A percentile compares a stretch with the other conserved stretches of the same genome.
Evolutionary conservation across 2,888 invertebrate genomes (phyloP).

Genomic region (Cerastis rubricosa): DNA sequence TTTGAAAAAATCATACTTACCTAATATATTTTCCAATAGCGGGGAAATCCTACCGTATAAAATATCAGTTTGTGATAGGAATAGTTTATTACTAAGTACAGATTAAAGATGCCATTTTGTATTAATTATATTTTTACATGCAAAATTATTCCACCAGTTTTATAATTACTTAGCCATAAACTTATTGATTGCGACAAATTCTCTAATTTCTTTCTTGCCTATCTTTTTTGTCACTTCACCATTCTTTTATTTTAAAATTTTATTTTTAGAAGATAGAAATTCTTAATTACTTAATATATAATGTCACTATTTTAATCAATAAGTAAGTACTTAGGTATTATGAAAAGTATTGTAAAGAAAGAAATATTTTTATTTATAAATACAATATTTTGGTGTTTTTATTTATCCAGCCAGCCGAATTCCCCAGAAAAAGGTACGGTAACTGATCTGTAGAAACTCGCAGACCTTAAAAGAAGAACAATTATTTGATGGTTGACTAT

Average conservation of each 20-base stretch:
- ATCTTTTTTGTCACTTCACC: background rate
- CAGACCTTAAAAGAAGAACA: too few species aligned
- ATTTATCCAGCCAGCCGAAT: conserved; percentile 25
- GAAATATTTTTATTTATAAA: conserved; percentile 69
- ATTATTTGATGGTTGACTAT: too few species aligned
- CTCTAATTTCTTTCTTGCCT: background rate
- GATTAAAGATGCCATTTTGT: conserved; percentile 22
- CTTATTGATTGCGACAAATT: conserved; percentile 13
- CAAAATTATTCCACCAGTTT: conserved; percentile 21
- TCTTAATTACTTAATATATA: conserved; percentile 33
- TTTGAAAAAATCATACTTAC: conserved; percentile 13
- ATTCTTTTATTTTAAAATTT: background rate
- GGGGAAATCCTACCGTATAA: background rate
- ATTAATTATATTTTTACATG: conserved; percentile 5
- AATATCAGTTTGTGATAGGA: conserved; percentile 29
- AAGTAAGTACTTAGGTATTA: conserved; percentile 60
- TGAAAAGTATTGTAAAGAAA: conserved; percentile 65
- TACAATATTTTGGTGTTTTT: conserved; percentile 57
- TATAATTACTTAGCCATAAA: background rate
- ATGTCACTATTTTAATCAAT: conserved; percentile 51
- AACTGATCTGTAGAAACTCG: too few species aligned
- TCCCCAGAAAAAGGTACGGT: background rate
- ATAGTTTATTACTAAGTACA: conserved; percentile 9
- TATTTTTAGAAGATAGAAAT: conserved; percentile 16
- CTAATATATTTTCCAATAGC: conserved; percentile 4